A percentile compares a stretch with the other conserved stretches of the same genome.
phyloP scores from a whole-genome alignment of 2,888 invertebrate genomes.

The Nomada fucata region DNA sequence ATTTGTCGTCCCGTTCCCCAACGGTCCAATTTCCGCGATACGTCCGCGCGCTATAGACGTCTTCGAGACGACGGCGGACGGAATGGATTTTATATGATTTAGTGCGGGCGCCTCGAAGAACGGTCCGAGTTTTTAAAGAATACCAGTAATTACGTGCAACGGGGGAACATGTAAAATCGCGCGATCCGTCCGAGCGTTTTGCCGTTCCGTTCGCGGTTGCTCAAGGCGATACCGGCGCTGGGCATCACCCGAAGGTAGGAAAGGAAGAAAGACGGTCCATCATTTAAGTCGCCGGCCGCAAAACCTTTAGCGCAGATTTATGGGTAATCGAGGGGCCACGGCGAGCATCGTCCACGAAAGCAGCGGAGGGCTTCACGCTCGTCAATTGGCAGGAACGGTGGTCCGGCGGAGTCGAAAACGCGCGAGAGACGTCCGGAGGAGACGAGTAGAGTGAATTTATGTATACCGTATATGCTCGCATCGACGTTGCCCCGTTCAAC shows the following conservation, averaged over 20 bases:
- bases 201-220: conserved; percentile 68
- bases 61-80: neutral
- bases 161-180: conserved; percentile 53
- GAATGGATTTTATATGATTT: conserved; percentile 56
- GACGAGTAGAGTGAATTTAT: conserved; percentile 50
- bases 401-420: conserved; percentile 49
- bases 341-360: conserved; percentile 69
- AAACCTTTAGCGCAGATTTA: conserved; percentile 77
- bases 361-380: conserved; percentile 54
- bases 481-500: conserved; percentile 20
- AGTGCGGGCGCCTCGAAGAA: conserved; percentile 51
- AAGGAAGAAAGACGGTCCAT: conserved; percentile 70
- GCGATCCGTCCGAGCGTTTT: conserved; percentile 61
- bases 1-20: conserved; percentile 14
- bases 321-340: conserved; percentile 77
- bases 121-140: conserved; percentile 65
- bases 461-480: conserved; percentile 20
- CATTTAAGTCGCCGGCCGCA: conserved; percentile 71
- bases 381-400: conserved; percentile 59
- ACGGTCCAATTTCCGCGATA: conserved; percentile 2
- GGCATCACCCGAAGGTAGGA: conserved; percentile 68
- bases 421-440: conserved; percentile 27
- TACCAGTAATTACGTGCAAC: conserved; percentile 66
- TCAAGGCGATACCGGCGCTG: conserved; percentile 64
- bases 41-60: neutral